Evolutionary conservation across 2,888 invertebrate species (phyloP).

Genomic region (Drosophila atripex): DNA sequence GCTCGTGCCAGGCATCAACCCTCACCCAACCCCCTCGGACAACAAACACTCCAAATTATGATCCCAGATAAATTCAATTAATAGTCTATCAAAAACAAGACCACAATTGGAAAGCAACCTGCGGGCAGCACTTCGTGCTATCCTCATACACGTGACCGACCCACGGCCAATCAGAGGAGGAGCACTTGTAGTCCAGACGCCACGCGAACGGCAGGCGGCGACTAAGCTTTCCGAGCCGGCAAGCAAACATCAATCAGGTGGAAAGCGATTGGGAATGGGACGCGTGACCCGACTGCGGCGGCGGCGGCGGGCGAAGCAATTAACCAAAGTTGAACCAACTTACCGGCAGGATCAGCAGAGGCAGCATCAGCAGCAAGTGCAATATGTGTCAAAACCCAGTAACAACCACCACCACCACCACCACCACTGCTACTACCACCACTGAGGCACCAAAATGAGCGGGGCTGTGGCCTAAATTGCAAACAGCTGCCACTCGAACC

Average conservation of each 20-base stretch:
- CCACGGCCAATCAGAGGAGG: conserved; percentile 52
- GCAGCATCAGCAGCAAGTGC: conserved; percentile 62
- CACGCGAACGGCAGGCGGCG: conserved; percentile 22
- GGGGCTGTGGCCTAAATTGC: conserved; percentile 80
- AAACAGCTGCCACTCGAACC: conserved; percentile 83
- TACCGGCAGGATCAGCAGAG: neutral
- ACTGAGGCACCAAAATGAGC: conserved; percentile 53
- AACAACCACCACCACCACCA: conserved; percentile 33
- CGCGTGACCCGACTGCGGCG: conserved; percentile 52
- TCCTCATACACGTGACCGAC: conserved; percentile 58
- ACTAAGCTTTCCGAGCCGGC: conserved; percentile 23
- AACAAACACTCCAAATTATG: conserved; percentile 54
- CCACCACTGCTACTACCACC: neutral
- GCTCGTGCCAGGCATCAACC: conserved; percentile 28
- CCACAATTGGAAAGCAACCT: conserved; percentile 32
- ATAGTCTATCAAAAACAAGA: conserved; percentile 43
- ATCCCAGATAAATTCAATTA: conserved; percentile 55
- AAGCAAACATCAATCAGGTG: conserved; percentile 46
- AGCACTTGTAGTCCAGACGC: conserved; percentile 36
- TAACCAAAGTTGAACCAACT: conserved; percentile 46
- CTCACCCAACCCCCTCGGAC: conserved; percentile 13
- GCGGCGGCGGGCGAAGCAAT: conserved; percentile 52
- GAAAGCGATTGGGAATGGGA: conserved; percentile 50
- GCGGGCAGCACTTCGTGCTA: conserved; percentile 17
- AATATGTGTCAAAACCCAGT: conserved; percentile 63